These are phyloP conservation scores for Adelognathus sp. DNA, from an alignment of 2,888 invertebrate species.

Conservation along the genomic window DNA sequence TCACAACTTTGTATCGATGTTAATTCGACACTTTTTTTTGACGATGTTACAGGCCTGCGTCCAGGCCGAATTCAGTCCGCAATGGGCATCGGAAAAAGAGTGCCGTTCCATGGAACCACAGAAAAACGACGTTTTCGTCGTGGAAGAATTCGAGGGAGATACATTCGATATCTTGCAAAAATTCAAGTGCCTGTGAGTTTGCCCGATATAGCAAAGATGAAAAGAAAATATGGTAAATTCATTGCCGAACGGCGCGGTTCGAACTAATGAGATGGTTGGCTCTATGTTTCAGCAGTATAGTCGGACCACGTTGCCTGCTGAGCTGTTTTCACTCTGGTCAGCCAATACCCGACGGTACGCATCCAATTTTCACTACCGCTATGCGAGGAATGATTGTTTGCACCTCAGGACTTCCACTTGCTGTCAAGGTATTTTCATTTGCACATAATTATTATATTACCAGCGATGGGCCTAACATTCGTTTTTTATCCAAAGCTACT, in stretches of 20 bases:
- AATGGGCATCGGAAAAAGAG: slow-evolving; percentile 32
- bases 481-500: too few relatives aligned
- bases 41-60: slow-evolving; percentile 41
- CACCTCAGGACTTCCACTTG: slow-evolving; percentile 83
- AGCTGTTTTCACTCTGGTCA: slow-evolving; percentile 88
- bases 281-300: slow-evolving; percentile 84
- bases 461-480: too few relatives aligned
- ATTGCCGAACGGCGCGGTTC: neutral
- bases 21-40: neutral
- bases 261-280: slow-evolving; percentile 12
- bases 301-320: slow-evolving; percentile 92
- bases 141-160: slow-evolving; percentile 89
- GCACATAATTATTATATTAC: too few relatives aligned
- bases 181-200: slow-evolving; percentile 88
- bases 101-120: slow-evolving; percentile 82
- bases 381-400: slow-evolving; percentile 89
- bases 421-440: slow-evolving; percentile 82
- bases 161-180: slow-evolving; percentile 86
- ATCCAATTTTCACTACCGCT: slow-evolving; percentile 91
- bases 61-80: slow-evolving; percentile 38
- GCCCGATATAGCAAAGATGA: neutral
- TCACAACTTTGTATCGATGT: slow-evolving; percentile 27
- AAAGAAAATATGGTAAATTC: neutral
- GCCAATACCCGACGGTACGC: slow-evolving; percentile 88
- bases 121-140: slow-evolving; percentile 89